phyloP scores from a whole-genome alignment of 35 echinoderm and acorn worm species.

The Diadema setosum region DNA sequence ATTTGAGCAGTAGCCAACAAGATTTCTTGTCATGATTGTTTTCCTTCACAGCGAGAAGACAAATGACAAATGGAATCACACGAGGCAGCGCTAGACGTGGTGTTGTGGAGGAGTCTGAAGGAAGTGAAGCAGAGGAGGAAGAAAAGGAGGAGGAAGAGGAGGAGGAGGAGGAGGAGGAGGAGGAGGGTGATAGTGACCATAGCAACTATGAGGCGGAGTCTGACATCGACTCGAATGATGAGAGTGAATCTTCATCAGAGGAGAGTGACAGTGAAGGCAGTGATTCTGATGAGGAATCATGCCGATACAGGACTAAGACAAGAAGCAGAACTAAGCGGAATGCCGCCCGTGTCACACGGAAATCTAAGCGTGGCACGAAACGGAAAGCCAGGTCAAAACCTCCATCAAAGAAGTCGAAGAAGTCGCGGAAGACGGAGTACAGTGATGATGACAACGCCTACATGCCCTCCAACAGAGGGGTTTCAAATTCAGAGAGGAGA shows the following conservation, averaged over 20 bases:
- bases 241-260: neutral
- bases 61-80: conserved; percentile 20
- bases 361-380: neutral
- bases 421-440: conserved; percentile 4
- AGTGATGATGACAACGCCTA: conserved; percentile 45
- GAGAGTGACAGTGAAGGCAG: conserved; percentile 47
- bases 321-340: neutral
- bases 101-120: neutral
- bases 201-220: neutral
- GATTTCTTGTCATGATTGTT: no score
- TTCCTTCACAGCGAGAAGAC: neutral
- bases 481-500: neutral
- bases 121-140: neutral
- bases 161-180: neutral
- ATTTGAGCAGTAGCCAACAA: no score
- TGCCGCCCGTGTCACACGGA: conserved; percentile 16
- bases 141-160: neutral
- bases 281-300: conserved; percentile 22
- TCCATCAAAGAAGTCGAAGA: neutral
- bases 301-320: neutral
- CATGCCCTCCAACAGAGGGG: neutral
- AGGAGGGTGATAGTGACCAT: conserved; percentile 11
- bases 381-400: conserved; percentile 18
- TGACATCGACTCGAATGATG: conserved; percentile 17
- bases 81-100: neutral